Evolutionary conservation across 2,113 vertebrate genomes (phyloP).

Genomic region (Pteropus alecto): DNA sequence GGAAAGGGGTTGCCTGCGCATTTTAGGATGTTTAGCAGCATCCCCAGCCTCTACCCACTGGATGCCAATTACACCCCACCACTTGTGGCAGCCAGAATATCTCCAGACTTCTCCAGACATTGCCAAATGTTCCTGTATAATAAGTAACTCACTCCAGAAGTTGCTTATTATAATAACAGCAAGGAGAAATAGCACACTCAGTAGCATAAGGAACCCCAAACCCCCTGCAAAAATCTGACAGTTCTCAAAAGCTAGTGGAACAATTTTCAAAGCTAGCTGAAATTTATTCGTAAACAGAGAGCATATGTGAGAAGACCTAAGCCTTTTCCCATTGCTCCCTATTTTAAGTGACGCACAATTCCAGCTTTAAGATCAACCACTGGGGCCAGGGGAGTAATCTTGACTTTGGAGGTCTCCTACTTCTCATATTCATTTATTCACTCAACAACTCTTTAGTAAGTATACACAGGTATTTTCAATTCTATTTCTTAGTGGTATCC

Average conservation of each 20-base stretch:
- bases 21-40: neutral
- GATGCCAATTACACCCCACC: too few relatives aligned
- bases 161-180: conserved; percentile 22
- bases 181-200: conserved; percentile 33
- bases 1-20: neutral
- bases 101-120: neutral
- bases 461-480: neutral
- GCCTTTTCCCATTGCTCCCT: neutral
- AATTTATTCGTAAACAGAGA: neutral
- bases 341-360: rapidly evolving
- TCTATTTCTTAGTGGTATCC: neutral
- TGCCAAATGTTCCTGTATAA: neutral
- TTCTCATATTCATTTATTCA: neutral
- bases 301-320: neutral
- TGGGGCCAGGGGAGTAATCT: neutral
- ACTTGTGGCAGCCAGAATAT: neutral
- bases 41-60: neutral
- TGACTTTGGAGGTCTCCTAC: neutral
- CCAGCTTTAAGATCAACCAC: neutral
- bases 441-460: neutral
- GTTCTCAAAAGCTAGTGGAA: neutral
- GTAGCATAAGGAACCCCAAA: neutral
- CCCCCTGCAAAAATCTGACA: neutral
- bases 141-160: neutral
- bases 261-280: neutral